phyloP scores from a whole-genome alignment of 2,113 vertebrate species.

The Nyctibius bracteatus region DNA sequence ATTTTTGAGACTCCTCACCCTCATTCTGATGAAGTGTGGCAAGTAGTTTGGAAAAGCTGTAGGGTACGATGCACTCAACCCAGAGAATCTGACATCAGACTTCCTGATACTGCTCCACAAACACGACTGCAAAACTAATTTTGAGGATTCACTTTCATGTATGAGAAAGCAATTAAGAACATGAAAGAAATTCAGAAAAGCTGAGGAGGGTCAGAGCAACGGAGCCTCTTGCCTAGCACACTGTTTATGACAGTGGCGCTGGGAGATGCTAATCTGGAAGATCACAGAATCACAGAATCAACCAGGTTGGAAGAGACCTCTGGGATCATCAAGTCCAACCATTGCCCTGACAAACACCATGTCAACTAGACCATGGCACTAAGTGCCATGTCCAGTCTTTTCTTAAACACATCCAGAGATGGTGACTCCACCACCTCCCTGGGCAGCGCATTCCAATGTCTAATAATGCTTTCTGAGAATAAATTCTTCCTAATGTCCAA shows the following conservation, averaged over 20 bases:
- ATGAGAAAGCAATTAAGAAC: not conserved
- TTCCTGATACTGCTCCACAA: not conserved
- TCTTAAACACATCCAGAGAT: too few relatives aligned
- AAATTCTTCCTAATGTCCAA: too few relatives aligned
- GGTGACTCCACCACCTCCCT: too few relatives aligned
- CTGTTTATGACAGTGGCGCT: not conserved
- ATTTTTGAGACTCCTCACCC: not conserved
- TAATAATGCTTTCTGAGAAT: too few relatives aligned
- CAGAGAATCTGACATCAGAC: not conserved
- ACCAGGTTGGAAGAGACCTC: too few relatives aligned
- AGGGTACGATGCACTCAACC: fast-evolving
- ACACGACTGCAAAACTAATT: not conserved
- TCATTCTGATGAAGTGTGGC: not conserved
- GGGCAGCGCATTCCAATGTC: too few relatives aligned
- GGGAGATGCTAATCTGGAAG: not conserved
- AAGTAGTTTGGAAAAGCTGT: not conserved
- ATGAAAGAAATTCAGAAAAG: not conserved
- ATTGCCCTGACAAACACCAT: too few relatives aligned
- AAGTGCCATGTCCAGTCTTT: too few relatives aligned
- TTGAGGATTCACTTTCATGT: not conserved
- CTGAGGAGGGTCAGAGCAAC: not conserved
- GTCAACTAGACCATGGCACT: too few relatives aligned
- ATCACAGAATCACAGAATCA: too few relatives aligned
- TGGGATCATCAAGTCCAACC: too few relatives aligned
- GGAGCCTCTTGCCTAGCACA: not conserved